Percentiles rank a stretch among this genome's conserved stretches.
These are phyloP conservation scores for Hylyphantes graminicola DNA, from an alignment of 1,140 invertebrate species.

Conservation along the genomic window DNA sequence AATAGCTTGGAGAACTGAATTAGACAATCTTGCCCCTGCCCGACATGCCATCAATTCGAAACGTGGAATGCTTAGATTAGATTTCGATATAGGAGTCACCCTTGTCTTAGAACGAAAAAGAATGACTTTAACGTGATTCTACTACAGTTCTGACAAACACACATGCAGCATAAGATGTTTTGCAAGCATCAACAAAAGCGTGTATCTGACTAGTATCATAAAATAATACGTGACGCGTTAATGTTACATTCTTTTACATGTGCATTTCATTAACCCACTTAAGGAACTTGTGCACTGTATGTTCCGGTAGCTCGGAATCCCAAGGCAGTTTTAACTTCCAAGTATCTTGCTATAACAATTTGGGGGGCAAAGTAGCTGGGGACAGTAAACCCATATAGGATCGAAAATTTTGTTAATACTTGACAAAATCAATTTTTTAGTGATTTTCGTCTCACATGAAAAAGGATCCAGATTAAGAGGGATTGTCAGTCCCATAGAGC, in stretches of 20 bases:
- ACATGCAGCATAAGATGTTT: background rate
- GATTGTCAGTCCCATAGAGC: no score
- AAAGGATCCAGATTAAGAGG: no score
- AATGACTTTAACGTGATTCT: constrained; percentile 32
- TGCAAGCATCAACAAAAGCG: constrained; percentile 19
- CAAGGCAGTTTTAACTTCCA: no score
- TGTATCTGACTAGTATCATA: constrained; percentile 15
- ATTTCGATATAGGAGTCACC: background rate
- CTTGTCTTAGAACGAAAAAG: constrained; percentile 27
- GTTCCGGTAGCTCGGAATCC: no score
- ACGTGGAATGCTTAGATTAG: background rate
- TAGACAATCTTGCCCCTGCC: background rate
- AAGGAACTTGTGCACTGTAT: no score
- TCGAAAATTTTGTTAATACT: no score
- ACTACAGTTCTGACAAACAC: constrained; percentile 1
- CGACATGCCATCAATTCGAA: constrained; percentile 18
- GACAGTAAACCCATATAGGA: no score
- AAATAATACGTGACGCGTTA: background rate
- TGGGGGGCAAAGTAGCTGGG: no score
- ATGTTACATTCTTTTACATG: constrained; percentile 13
- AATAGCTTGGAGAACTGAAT: constrained; percentile 1
- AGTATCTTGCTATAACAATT: no score
- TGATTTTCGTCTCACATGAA: no score
- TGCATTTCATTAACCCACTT: constrained; percentile 28
- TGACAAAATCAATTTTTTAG: no score